Evolutionary conservation across 2,797 vertebrate genomes (phyloP), one percentile per base, ranked within the genome.

Genomic region (Myotis daubentonii): DNA sequence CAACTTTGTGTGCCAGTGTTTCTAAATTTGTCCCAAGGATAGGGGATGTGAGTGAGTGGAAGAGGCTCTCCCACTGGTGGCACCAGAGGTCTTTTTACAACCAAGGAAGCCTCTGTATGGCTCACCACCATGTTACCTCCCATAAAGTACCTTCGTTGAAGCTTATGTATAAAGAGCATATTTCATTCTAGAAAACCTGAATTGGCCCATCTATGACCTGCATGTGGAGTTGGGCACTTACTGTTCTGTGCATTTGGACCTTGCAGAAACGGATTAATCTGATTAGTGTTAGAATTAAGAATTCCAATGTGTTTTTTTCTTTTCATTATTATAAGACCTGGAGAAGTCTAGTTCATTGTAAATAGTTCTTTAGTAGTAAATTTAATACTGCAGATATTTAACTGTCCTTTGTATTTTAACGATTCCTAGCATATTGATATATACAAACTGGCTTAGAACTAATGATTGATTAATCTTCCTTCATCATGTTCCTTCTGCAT

Each of bases 231-330:
- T 89, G 9, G 38, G 1, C 8, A 38, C 76, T 91, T 41, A 20
- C 38, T 89, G n/a, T 62, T 65, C 86, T 92, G 87, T 91, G 8
- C 36, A 23, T 66, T 88, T 86, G 38, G 33, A 70, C 20, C 74
- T 95, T 94, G 36, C 38, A 91, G 81, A 90, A 94, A 90, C 15
- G 92, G 60, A 86, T n/a, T 76, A 91, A 79, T 62, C 62, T 92
- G 53, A 62, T 90, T 88, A 74, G 11, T 62, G 20, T 89, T 93
- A 93, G 30, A 80, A 94, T 90, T 89, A 92, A 89, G 49, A 86
- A 72, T 89, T 57, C 23, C 62, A 84, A 20, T 72, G 25, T 88
- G 65, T 68, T 66, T 79, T 79, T 87, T 88, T 51, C 11, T 70
- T 82, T 38, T 49, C 75, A 41, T 68, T 57, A 38, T 82, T 87